phyloP scores from a whole-genome alignment of 2,797 vertebrate genomes.

The Acanthiza pusilla region DNA sequence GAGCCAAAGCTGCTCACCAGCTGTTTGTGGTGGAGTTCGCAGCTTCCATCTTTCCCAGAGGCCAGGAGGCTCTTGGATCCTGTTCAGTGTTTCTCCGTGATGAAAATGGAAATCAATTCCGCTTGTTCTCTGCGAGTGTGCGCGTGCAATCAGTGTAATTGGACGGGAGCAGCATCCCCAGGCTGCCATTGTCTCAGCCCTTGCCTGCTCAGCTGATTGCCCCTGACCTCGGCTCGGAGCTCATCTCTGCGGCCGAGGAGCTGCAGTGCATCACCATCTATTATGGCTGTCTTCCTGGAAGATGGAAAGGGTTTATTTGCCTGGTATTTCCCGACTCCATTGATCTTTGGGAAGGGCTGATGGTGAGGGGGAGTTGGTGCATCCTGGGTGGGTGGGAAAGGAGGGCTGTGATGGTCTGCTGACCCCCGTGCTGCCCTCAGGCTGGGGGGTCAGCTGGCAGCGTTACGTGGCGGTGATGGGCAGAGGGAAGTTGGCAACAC shows the following conservation, averaged over 20 bases:
- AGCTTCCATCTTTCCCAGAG: neutral
- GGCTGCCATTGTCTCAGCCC: neutral
- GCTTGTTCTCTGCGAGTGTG: neutral
- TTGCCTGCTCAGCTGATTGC: constrained; percentile 16
- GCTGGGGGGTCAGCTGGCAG: neutral
- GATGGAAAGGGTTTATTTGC: neutral
- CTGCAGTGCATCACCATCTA: neutral
- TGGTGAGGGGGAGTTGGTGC: too few relatives aligned
- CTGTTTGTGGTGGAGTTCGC: neutral
- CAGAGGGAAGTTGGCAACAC: neutral
- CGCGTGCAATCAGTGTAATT: neutral
- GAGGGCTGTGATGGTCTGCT: rapidly evolving
- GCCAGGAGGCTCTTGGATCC: neutral
- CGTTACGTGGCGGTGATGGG: neutral
- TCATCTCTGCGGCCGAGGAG: neutral
- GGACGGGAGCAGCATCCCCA: neutral
- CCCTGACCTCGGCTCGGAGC: neutral
- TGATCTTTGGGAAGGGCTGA: neutral
- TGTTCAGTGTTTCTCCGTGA: neutral
- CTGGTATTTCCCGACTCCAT: rapidly evolving
- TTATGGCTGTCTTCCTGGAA: neutral
- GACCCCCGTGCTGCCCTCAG: neutral
- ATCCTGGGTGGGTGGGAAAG: neutral
- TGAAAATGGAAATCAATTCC: neutral
- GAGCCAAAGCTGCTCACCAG: neutral